A percentile compares a stretch with the other conserved stretches of the same genome.
Evolutionary conservation across 2,113 vertebrate genomes (phyloP).

Genomic region (Hippopotamus amphibius): DNA sequence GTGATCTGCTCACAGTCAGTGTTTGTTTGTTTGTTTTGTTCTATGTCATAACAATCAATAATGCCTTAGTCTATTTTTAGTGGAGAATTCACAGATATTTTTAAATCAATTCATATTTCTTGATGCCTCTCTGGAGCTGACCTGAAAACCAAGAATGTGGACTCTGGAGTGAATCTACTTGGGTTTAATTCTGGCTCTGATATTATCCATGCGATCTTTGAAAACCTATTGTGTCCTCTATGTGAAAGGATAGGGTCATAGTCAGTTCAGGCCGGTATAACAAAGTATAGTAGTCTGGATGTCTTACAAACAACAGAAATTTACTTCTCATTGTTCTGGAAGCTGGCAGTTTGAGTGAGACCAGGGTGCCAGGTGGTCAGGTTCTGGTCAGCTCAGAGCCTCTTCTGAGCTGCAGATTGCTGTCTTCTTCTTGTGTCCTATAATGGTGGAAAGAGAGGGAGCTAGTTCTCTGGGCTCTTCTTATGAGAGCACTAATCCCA

Average conservation of each 20-base stretch:
- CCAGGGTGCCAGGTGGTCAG: rapidly evolving
- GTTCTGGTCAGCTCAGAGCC: background rate
- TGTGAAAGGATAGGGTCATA: background rate
- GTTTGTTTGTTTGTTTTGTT: background rate
- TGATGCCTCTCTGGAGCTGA: background rate
- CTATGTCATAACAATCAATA: background rate
- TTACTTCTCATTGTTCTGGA: background rate
- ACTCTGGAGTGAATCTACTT: background rate
- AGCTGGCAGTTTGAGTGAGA: background rate
- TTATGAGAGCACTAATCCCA: background rate
- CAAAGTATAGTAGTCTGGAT: background rate
- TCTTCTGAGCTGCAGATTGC: background rate
- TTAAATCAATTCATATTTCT: background rate
- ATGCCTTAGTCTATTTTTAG: background rate
- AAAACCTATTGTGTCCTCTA: background rate
- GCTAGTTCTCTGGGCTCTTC: background rate
- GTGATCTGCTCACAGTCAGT: background rate
- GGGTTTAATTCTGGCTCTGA: background rate
- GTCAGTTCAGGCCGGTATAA: background rate
- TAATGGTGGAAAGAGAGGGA: background rate
- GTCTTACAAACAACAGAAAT: background rate
- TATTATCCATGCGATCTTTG: background rate
- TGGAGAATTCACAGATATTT: background rate
- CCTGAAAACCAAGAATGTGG: background rate
- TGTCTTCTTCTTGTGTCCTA: background rate